Conservation (phyloP, 1,140 invertebrate species). For the Sarcophaga bullata region DNA sequence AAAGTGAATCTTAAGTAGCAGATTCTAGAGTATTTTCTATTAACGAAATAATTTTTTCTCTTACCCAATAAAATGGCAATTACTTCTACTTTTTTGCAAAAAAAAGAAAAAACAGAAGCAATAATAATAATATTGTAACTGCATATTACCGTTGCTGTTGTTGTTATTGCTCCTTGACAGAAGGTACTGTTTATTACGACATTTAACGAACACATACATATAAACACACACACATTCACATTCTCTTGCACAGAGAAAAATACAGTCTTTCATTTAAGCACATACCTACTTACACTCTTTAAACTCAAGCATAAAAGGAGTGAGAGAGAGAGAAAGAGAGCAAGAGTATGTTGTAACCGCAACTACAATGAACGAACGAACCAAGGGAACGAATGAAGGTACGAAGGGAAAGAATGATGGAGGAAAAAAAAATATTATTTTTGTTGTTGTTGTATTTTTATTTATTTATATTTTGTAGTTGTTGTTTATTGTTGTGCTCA, state of each 20-base stretch:
- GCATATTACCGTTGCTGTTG: constrained; percentile 2
- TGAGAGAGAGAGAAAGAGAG: no score
- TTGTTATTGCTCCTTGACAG: background rate
- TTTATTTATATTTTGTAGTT: background rate
- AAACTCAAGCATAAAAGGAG: no score
- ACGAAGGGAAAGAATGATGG: no score
- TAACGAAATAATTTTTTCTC: background rate
- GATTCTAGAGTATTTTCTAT: background rate
- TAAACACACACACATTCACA: background rate
- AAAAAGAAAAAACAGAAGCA: background rate
- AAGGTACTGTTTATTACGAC: constrained; percentile 15
- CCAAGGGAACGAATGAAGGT: no score
- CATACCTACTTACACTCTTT: no score
- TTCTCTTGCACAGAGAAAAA: no score
- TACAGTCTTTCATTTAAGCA: no score
- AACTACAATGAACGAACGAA: no score
- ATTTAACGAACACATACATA: background rate
- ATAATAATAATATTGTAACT: background rate
- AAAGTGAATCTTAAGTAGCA: no score
- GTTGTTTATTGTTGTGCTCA: background rate
- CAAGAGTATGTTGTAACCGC: no score
- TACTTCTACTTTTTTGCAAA: background rate
- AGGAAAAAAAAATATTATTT: no score
- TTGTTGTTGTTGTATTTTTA: no score
- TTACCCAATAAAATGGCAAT: background rate